Conservation (phyloP, 1,140 invertebrate species). For the Acromyrmex charruanus region DNA sequence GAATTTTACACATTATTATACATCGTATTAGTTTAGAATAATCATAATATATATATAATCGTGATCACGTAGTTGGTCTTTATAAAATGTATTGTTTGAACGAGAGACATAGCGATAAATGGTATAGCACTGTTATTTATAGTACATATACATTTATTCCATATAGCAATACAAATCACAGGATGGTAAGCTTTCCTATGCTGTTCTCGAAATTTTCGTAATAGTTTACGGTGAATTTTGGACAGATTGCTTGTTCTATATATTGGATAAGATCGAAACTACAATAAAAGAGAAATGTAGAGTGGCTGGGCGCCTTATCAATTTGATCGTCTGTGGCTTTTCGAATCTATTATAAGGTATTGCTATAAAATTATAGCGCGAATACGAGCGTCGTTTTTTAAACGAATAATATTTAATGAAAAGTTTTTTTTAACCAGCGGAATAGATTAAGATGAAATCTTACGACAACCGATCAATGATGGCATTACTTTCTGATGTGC, state of each 20-base stretch:
- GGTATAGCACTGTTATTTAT: slow-evolving; percentile 74
- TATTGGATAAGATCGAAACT: slow-evolving; percentile 42
- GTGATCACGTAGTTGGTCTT: slow-evolving; percentile 53
- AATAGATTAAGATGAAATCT: slow-evolving; percentile 30
- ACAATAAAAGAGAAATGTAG: slow-evolving; percentile 29
- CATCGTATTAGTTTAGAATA: slow-evolving; percentile 34
- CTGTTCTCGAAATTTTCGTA: slow-evolving; percentile 25
- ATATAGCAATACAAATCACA: slow-evolving; percentile 43
- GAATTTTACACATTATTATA: slow-evolving; percentile 53
- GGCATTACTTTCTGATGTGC: neutral
- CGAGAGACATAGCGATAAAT: slow-evolving; percentile 75
- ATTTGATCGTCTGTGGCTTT: neutral
- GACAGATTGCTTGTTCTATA: slow-evolving; percentile 39
- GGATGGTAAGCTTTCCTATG: slow-evolving; percentile 38
- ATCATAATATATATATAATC: slow-evolving; percentile 44
- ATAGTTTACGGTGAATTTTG: slow-evolving; percentile 19
- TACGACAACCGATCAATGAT: neutral
- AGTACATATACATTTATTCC: slow-evolving; percentile 65
- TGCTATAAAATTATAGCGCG: slow-evolving; percentile 23
- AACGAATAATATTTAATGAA: neutral
- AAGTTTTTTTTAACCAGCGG: slow-evolving; percentile 4
- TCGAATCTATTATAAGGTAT: slow-evolving; percentile 22
- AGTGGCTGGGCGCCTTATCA: neutral
- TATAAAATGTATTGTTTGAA: slow-evolving; percentile 65
- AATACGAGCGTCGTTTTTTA: slow-evolving; percentile 25